phyloP scores from a whole-genome alignment of 2,888 invertebrate genomes.

The Ennomos fuscantarius region DNA sequence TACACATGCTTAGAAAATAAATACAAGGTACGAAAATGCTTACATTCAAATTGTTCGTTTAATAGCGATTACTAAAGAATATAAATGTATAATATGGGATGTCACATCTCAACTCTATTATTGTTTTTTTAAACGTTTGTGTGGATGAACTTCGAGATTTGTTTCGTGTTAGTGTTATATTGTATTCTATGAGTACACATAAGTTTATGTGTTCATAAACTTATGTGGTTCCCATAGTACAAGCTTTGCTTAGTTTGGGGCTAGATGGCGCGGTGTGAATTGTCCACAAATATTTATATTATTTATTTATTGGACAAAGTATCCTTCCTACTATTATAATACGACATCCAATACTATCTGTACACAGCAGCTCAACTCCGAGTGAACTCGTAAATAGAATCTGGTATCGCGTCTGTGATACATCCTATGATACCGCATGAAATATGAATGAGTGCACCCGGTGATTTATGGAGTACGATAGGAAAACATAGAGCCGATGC shows the following conservation, averaged over 20 bases:
- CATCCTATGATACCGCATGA: slow-evolving; percentile 74
- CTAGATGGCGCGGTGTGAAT: too few relatives aligned
- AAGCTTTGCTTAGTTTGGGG: too few relatives aligned
- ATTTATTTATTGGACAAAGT: slow-evolving; percentile 3
- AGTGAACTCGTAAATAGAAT: slow-evolving; percentile 73
- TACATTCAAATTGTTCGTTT: too few relatives aligned
- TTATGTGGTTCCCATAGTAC: too few relatives aligned
- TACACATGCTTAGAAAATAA: slow-evolving; percentile 13
- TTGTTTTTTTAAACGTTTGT: too few relatives aligned
- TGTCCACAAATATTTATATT: too few relatives aligned
- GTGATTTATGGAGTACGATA: slow-evolving; percentile 74
- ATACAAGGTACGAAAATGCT: neutral
- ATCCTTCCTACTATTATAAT: neutral
- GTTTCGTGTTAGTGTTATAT: too few relatives aligned
- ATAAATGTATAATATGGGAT: neutral
- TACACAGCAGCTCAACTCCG: slow-evolving; percentile 58
- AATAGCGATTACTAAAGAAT: neutral
- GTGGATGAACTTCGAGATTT: too few relatives aligned
- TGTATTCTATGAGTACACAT: too few relatives aligned
- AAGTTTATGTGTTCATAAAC: too few relatives aligned
- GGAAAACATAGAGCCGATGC: slow-evolving; percentile 56
- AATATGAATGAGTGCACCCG: slow-evolving; percentile 70
- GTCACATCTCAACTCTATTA: too few relatives aligned
- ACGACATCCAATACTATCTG: slow-evolving; percentile 24
- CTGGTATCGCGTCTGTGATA: slow-evolving; percentile 70